A percentile compares a stretch with the other conserved stretches of the same genome.
Conservation (phyloP, 2,888 invertebrate genomes). For the Trachelus troglodyta region DNA sequence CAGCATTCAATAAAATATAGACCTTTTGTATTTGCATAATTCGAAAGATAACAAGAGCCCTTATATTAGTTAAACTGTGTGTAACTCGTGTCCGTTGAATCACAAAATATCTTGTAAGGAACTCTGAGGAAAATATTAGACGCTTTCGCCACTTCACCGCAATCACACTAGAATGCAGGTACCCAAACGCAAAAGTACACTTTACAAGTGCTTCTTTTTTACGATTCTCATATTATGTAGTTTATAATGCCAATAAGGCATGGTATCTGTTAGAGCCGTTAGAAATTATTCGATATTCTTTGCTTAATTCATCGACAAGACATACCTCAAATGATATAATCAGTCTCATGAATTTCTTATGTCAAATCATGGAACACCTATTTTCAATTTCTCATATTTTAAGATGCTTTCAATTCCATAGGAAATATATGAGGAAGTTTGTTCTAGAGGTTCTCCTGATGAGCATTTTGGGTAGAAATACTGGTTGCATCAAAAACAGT, state of each 20-base stretch:
- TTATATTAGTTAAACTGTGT: not conserved
- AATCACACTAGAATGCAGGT: not conserved
- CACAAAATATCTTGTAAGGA: not conserved
- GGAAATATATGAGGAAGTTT: not conserved
- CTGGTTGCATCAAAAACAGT: slow-evolving; percentile 63
- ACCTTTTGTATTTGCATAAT: slow-evolving; percentile 51
- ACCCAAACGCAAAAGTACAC: not conserved
- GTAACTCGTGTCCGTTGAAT: not conserved
- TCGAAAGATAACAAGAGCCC: slow-evolving; percentile 45
- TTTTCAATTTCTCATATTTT: not conserved
- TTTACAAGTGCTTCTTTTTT: not conserved
- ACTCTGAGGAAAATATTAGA: not conserved
- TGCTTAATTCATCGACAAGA: not conserved
- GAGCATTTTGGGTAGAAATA: slow-evolving; percentile 39
- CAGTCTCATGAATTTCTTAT: slow-evolving; percentile 28
- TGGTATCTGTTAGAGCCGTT: not conserved
- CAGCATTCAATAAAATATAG: slow-evolving; percentile 54
- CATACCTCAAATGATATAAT: slow-evolving; percentile 10
- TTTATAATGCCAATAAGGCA: not conserved
- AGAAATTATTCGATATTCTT: not conserved
- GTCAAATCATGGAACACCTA: not conserved
- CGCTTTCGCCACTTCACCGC: not conserved
- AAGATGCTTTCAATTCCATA: not conserved
- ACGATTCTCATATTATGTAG: not conserved
- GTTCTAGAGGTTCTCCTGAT: slow-evolving; percentile 28